Evolutionary conservation across 2,797 vertebrate species (phyloP).

Genomic region (Morelia viridis): DNA sequence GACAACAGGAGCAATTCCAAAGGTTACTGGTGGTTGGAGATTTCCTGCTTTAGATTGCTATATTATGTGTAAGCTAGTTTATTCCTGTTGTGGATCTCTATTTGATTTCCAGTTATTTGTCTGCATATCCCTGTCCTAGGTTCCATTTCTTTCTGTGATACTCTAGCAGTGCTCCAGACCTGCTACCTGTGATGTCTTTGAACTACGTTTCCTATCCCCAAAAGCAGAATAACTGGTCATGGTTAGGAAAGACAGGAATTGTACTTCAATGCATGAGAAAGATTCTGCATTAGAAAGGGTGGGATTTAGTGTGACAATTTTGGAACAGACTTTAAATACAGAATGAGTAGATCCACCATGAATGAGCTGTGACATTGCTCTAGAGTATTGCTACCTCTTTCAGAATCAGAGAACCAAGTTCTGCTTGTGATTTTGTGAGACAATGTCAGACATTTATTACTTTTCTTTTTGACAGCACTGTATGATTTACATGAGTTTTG

Average conservation of each 20-base stretch:
- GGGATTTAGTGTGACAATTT: background rate
- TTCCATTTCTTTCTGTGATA: background rate
- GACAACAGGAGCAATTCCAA: background rate
- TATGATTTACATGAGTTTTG: constrained; percentile 15
- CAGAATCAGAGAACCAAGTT: constrained; percentile 1
- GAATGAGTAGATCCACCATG: background rate
- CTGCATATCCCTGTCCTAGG: background rate
- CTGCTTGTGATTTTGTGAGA: background rate
- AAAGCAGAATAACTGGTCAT: background rate
- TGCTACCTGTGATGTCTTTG: background rate
- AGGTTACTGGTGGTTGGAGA: background rate
- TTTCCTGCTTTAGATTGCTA: background rate
- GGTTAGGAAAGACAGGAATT: background rate
- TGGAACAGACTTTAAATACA: background rate
- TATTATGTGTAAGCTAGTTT: background rate
- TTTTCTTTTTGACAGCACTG: constrained; percentile 2
- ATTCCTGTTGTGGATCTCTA: background rate
- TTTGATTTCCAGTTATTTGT: background rate
- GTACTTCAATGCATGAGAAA: background rate
- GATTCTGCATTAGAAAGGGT: background rate
- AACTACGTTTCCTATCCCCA: background rate
- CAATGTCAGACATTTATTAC: constrained; percentile 8
- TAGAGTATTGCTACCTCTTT: background rate
- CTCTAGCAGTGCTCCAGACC: background rate
- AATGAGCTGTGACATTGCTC: background rate